These are phyloP conservation scores for Hydra vulgaris DNA, from an alignment of 30 jellyfish, hydroid and myxozoan species.

Conservation along the genomic window DNA sequence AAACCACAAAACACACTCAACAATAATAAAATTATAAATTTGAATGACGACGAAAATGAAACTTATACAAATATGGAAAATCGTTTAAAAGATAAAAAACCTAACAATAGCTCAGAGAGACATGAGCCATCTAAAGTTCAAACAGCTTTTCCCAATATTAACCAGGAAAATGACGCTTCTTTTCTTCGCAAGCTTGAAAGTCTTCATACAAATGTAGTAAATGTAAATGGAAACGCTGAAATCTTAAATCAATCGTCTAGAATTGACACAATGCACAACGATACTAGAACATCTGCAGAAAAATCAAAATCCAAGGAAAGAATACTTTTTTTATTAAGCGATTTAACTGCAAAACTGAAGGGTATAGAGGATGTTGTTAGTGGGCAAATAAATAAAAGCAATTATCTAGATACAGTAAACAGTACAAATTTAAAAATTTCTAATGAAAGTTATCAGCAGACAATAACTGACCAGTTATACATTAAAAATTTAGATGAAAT, in stretches of 20 bases:
- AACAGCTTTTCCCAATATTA: background rate
- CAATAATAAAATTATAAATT: no score
- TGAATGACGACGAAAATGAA: no score
- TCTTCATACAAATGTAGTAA: background rate
- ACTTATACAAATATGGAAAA: no score
- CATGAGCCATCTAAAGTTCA: background rate
- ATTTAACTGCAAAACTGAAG: constrained; percentile 60
- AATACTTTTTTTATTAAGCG: constrained; percentile 62
- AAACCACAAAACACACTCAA: no score
- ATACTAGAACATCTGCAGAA: constrained; percentile 22
- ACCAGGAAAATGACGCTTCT: background rate
- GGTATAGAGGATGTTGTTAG: constrained; percentile 92
- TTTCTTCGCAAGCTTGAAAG: background rate
- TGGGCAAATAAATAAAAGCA: background rate
- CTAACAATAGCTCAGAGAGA: background rate
- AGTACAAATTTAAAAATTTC: background rate
- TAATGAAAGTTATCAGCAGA: background rate
- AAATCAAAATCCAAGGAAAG: constrained; percentile 71
- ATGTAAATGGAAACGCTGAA: background rate
- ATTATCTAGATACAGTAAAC: background rate
- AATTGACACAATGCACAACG: background rate
- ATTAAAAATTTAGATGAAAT: background rate
- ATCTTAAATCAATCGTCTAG: background rate
- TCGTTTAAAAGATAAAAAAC: background rate
- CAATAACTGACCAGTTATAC: background rate